Evolutionary conservation across 2,113 vertebrate genomes (phyloP).

Genomic region (Stercorarius parasiticus): DNA sequence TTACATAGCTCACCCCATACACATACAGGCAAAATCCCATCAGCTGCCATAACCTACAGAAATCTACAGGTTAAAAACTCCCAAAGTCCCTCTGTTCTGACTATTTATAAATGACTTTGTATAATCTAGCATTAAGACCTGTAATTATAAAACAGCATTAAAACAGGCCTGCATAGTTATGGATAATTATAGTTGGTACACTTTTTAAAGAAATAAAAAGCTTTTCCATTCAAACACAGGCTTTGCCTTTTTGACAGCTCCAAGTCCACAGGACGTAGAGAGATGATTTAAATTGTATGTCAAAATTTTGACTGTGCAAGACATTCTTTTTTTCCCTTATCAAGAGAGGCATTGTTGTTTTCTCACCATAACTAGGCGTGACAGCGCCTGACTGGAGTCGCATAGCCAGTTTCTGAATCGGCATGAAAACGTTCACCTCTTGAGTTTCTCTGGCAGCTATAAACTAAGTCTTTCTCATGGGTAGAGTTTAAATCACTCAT

Average conservation of each 20-base stretch:
- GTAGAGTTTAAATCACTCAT: background rate
- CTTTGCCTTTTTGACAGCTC: slow-evolving; percentile 75
- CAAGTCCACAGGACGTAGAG: slow-evolving; percentile 71
- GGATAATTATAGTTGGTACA: slow-evolving; percentile 65
- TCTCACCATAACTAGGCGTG: slow-evolving; percentile 69
- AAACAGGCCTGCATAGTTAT: slow-evolving; percentile 67
- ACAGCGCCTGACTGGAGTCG: slow-evolving; percentile 69
- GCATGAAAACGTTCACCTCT: slow-evolving; percentile 61
- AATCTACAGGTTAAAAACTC: slow-evolving; percentile 73
- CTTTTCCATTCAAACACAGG: slow-evolving; percentile 67
- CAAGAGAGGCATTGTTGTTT: slow-evolving; percentile 72
- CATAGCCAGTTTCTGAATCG: slow-evolving; percentile 63
- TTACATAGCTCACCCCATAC: slow-evolving; percentile 35
- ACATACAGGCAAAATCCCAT: slow-evolving; percentile 26
- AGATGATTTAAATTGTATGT: slow-evolving; percentile 76
- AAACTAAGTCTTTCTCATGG: slow-evolving; percentile 1
- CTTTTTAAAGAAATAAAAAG: slow-evolving; percentile 73
- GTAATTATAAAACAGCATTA: slow-evolving; percentile 70
- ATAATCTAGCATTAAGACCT: slow-evolving; percentile 68
- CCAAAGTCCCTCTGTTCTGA: slow-evolving; percentile 64
- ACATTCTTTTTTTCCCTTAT: slow-evolving; percentile 43
- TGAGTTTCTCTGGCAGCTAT: slow-evolving; percentile 50
- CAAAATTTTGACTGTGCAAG: slow-evolving; percentile 69
- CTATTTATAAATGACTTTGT: slow-evolving; percentile 73
- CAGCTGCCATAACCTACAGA: slow-evolving; percentile 61